Base-by-base conservation (phyloP, 2,113 vertebrate genomes). In the Hystrix brachyura region DNA sequence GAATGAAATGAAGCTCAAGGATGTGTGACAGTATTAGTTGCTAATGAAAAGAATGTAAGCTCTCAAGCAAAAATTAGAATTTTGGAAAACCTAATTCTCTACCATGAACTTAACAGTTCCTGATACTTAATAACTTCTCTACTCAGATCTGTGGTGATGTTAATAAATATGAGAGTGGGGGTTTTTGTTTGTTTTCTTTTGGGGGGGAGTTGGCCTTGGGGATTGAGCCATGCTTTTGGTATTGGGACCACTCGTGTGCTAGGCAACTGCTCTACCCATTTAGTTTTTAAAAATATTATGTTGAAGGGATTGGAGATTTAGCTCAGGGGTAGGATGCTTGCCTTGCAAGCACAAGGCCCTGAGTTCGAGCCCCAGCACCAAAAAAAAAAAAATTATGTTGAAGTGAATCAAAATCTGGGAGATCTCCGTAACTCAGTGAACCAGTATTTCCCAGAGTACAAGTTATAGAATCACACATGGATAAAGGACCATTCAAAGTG, bases 321-420 rank as follows among this genome's bases (percentile, higher is more conserved):
- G 38, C 38, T 38, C 38, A 38, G 38, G 38, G 38, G 38, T 38
- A 38, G 38, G 38, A 38, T 38, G 38, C 38, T 38, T 38, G 38
- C 38, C 38, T 38, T 38, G 38, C 38, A 38, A 38, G 38, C 38
- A 38, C 38, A 38, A 38, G 38, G 38, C 38, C 38, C 38, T 38
- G 38, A 38, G 38, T 38, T 38, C 38, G 38, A 38, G 38, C 38
- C 38, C 38, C 38, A 38, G 38, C 38, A 38, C 38, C 38, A 38
- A 38, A 38, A 38, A 38, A 38, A 15, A 76, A 76, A 76, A 76
- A 74, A 5, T 59, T 84, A 34, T n/a, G 38, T 19, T 81, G 53
- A 88, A 88, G 64, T 84, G 43, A 23, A n/a, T 87, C 69, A 69
- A 72, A 72, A 93, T 91, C 60, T 80, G 64, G 74, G 74, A 95